Conservation (phyloP, 1,140 invertebrate genomes). For the Philotrypesis tridentata region DNA sequence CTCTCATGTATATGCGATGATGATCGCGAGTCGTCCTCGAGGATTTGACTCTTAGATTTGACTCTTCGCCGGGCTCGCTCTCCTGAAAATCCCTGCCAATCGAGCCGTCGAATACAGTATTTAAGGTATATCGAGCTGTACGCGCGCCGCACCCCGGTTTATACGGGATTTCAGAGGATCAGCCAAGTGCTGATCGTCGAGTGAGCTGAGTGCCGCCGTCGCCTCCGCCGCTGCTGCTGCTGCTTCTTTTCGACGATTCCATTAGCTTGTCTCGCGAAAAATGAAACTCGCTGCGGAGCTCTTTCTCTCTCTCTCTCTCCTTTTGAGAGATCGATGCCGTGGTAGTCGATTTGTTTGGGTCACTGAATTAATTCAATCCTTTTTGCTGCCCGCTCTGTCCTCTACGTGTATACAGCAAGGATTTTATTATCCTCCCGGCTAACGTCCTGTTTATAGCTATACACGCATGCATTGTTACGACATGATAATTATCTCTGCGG, state of each 20-base stretch:
- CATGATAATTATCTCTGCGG: background rate
- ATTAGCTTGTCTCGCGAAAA: constrained; percentile 20
- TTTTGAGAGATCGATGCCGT: no score
- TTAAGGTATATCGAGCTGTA: constrained; percentile 38
- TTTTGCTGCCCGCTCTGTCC: no score
- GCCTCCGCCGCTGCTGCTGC: background rate
- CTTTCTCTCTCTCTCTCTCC: background rate
- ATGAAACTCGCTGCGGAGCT: background rate
- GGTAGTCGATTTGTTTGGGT: background rate
- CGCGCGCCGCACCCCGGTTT: background rate
- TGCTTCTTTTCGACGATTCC: constrained; percentile 20
- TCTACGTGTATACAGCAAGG: no score
- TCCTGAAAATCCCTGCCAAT: constrained; percentile 43
- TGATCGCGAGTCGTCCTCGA: background rate
- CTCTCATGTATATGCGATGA: constrained; percentile 39
- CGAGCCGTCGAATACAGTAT: constrained; percentile 37
- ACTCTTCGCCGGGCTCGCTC: background rate
- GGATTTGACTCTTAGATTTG: constrained; percentile 37
- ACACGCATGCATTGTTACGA: background rate
- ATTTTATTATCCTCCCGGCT: no score
- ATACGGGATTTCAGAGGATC: constrained; percentile 36
- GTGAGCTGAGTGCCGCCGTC: background rate
- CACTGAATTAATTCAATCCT: background rate
- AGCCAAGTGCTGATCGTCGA: constrained; percentile 22
- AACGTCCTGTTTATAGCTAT: no score